Conservation (phyloP, 2,113 vertebrate species). For the Salvelinus sp. region DNA sequence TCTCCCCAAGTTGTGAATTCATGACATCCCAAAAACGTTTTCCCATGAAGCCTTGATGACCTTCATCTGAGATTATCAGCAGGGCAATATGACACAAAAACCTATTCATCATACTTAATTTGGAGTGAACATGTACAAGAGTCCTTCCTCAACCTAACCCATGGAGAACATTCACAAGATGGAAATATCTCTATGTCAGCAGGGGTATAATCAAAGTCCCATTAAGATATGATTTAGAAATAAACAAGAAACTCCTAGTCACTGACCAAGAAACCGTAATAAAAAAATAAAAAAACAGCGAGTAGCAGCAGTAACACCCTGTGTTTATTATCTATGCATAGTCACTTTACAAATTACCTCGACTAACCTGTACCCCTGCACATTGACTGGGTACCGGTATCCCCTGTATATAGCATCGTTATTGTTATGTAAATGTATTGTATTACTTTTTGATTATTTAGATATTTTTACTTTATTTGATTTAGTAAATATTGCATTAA, state of each 20-base stretch:
- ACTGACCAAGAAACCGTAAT: too few species aligned
- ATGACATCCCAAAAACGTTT: background rate
- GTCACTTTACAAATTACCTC: background rate
- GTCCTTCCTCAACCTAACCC: background rate
- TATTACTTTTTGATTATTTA: too few species aligned
- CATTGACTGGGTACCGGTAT: too few species aligned
- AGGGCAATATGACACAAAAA: slow-evolving; percentile 4
- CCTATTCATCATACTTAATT: slow-evolving; percentile 12
- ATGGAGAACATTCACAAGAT: background rate
- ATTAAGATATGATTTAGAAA: background rate
- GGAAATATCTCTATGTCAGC: background rate
- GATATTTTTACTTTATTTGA: too few species aligned
- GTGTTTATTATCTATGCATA: background rate
- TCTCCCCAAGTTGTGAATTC: background rate
- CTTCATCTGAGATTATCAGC: background rate
- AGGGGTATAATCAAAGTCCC: background rate
- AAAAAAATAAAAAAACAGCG: too few species aligned
- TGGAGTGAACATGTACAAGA: slow-evolving; percentile 8
- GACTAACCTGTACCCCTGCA: too few species aligned
- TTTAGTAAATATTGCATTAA: too few species aligned
- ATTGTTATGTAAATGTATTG: too few species aligned
- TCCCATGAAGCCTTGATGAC: background rate
- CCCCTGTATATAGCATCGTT: too few species aligned
- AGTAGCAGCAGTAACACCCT: too few species aligned
- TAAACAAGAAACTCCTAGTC: background rate